These are phyloP conservation scores for Parazoanthus atlanticus DNA, from an alignment of 92 coral and sea anemone species.

Conservation along the genomic window DNA sequence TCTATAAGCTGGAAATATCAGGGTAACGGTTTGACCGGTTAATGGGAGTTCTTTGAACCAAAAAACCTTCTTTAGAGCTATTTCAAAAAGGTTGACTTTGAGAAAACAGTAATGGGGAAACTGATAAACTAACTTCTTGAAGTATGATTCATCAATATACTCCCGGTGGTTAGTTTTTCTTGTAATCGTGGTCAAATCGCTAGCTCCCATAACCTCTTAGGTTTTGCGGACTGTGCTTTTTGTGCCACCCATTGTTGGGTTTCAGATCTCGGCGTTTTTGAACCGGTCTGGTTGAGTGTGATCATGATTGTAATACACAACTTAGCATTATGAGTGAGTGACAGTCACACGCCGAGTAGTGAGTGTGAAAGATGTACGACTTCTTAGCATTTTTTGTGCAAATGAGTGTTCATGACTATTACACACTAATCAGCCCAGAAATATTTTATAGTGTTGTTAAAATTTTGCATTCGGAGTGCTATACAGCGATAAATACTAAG, in stretches of 20 bases:
- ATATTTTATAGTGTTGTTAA: neutral
- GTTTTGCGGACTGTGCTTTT: too few relatives aligned
- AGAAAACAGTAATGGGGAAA: too few relatives aligned
- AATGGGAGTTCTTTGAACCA: neutral
- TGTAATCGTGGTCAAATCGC: neutral
- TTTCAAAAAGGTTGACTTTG: neutral
- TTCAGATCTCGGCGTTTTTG: neutral
- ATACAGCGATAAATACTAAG: neutral
- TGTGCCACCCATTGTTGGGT: neutral
- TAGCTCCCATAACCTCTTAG: too few relatives aligned
- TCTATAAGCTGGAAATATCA: neutral
- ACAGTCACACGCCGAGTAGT: neutral
- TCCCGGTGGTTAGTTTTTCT: neutral
- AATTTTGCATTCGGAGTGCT: neutral
- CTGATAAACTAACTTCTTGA: neutral
- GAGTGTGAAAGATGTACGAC: neutral
- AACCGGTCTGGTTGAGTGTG: neutral
- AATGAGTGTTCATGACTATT: neutral
- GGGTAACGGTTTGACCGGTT: neutral
- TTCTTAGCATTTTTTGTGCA: neutral
- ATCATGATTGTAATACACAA: neutral
- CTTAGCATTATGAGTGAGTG: neutral
- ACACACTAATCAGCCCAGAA: neutral
- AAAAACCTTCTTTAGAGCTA: neutral
- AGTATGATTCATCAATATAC: neutral